A percentile compares a stretch with the other conserved stretches of the same genome.
phyloP scores from a whole-genome alignment of 2,888 invertebrate species.

The Andrena praecox region DNA sequence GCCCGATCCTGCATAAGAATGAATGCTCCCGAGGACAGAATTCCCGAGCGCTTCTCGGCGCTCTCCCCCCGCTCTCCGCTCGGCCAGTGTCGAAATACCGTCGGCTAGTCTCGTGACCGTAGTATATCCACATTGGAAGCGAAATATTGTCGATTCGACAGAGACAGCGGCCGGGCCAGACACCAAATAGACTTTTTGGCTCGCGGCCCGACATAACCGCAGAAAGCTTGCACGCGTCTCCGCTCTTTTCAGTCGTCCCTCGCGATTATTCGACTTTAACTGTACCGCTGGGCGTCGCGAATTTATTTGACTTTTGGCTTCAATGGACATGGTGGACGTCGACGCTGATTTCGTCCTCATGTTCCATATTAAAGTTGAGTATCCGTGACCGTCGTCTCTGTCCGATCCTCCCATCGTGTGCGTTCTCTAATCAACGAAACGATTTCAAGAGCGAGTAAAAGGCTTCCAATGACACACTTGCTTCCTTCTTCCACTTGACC shows the following conservation, averaged over 20 bases:
- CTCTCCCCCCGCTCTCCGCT: neutral
- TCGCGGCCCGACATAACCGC: constrained; percentile 63
- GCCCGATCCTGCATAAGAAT: neutral
- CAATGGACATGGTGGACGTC: constrained; percentile 80
- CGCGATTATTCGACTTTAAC: constrained; percentile 22
- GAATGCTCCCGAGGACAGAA: neutral
- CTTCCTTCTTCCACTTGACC: no score
- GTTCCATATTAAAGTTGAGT: constrained; percentile 81
- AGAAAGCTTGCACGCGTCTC: constrained; percentile 21
- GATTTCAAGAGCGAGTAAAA: neutral
- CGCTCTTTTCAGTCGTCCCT: constrained; percentile 42
- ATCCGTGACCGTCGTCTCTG: constrained; percentile 41
- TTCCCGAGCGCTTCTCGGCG: no score
- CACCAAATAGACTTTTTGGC: constrained; percentile 73
- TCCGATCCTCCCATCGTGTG: neutral
- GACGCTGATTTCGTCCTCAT: constrained; percentile 79
- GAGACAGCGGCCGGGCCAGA: constrained; percentile 78
- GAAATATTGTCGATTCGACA: constrained; percentile 33
- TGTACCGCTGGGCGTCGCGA: no score
- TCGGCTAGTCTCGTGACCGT: constrained; percentile 31
- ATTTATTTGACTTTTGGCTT: neutral
- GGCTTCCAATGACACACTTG: neutral
- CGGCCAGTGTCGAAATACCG: constrained; percentile 37
- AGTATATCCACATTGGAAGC: neutral
- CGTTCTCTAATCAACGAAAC: neutral